phyloP scores from a whole-genome alignment of 2,888 invertebrate species.

The Torymus auratus region DNA sequence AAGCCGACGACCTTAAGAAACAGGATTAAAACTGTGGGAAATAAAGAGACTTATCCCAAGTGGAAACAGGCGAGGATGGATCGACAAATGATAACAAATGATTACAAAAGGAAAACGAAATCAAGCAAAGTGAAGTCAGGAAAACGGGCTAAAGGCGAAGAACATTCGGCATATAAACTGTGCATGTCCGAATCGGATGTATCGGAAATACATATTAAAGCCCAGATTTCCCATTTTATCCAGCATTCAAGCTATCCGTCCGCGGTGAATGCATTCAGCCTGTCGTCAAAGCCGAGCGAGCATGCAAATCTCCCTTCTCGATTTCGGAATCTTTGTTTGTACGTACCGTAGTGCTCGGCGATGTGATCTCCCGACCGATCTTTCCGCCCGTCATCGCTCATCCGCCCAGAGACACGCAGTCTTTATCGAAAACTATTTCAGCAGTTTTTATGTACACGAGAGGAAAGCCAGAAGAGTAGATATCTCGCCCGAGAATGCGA shows the following conservation, averaged over 20 bases:
- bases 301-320: constrained; percentile 31
- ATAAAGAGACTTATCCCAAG: too few species aligned
- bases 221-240: constrained; percentile 36
- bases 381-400: not conserved
- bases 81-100: too few species aligned
- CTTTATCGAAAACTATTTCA: constrained; percentile 35
- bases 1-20: too few species aligned
- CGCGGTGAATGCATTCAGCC: not conserved
- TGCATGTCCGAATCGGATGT: constrained; percentile 14
- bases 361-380: not conserved
- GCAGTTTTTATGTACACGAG: not conserved
- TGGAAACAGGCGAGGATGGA: too few species aligned
- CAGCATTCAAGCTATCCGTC: not conserved
- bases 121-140: not conserved
- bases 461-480: too few species aligned
- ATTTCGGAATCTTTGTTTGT: constrained; percentile 27
- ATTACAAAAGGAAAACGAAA: too few species aligned
- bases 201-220: constrained; percentile 43
- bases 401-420: not conserved
- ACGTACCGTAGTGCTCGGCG: not conserved
- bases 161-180: not conserved
- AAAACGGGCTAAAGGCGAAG: not conserved
- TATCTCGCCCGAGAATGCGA: not conserved
- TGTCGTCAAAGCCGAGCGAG: constrained; percentile 19
- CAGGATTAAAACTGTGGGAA: too few species aligned